Conservation (phyloP, 2,113 vertebrate species). For the Nymphicus hollandicus region DNA sequence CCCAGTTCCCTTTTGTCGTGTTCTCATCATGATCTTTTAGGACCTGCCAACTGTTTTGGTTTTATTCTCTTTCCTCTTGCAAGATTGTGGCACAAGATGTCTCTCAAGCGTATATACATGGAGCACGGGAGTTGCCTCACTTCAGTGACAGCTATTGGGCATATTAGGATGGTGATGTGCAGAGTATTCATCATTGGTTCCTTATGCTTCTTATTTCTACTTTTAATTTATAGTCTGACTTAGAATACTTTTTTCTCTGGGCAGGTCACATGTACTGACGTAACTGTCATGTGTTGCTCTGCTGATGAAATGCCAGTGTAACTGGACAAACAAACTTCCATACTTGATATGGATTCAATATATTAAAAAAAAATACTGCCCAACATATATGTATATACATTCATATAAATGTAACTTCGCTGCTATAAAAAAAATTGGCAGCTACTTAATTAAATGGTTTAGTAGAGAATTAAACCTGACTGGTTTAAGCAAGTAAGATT, state of each 20-base stretch:
- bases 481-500: neutral
- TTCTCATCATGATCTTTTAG: neutral
- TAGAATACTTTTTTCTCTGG: neutral
- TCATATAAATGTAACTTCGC: neutral
- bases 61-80: neutral
- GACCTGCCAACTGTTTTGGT: neutral
- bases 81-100: neutral
- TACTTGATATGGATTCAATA: neutral
- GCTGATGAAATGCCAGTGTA: neutral
- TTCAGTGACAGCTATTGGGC: neutral
- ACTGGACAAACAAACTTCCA: neutral
- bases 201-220: neutral
- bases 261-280: neutral
- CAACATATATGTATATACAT: neutral
- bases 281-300: neutral
- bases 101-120: neutral
- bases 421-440: neutral
- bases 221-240: neutral
- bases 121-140: neutral
- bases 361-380: neutral
- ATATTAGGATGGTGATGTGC: neutral
- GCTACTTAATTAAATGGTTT: neutral
- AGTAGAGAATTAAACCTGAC: neutral
- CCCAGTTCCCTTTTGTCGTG: neutral
- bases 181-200: neutral